phyloP scores from a whole-genome alignment of 2,888 invertebrate species.

The Caenorhabditis imperialis region DNA sequence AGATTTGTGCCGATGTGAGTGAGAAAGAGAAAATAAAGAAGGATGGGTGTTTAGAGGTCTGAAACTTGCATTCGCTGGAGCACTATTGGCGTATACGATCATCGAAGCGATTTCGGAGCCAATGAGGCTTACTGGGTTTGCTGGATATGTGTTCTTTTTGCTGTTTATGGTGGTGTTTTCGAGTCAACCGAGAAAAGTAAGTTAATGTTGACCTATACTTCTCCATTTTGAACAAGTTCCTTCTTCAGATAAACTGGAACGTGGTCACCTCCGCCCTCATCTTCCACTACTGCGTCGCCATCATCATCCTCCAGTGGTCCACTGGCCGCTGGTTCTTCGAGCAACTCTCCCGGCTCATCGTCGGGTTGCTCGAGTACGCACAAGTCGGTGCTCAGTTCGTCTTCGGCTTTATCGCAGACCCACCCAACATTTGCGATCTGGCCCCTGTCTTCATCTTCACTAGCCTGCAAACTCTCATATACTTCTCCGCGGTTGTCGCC shows the following conservation, averaged over 20 bases:
- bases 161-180: constrained; percentile 68
- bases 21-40: too few relatives aligned
- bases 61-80: constrained; percentile 35
- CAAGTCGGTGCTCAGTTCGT: constrained; percentile 85
- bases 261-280: constrained; percentile 87
- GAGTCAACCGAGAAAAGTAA: constrained; percentile 59
- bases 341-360: constrained; percentile 72
- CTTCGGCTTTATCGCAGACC: constrained; percentile 82
- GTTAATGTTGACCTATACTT: neutral
- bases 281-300: constrained; percentile 88
- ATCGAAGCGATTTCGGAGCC: constrained; percentile 56
- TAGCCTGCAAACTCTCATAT: constrained; percentile 79
- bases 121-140: constrained; percentile 67
- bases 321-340: constrained; percentile 54
- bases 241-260: constrained; percentile 83
- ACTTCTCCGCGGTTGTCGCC: constrained; percentile 74
- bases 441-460: constrained; percentile 88
- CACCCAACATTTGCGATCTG: constrained; percentile 75
- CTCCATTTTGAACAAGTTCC: too few relatives aligned
- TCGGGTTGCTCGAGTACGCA: constrained; percentile 87
- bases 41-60: constrained; percentile 35
- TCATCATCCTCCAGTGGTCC: constrained; percentile 84
- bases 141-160: constrained; percentile 71
- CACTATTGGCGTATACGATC: constrained; percentile 39
- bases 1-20: constrained; percentile 31